phyloP scores from a whole-genome alignment of 2,797 vertebrate species.

The Danionella dracula region DNA sequence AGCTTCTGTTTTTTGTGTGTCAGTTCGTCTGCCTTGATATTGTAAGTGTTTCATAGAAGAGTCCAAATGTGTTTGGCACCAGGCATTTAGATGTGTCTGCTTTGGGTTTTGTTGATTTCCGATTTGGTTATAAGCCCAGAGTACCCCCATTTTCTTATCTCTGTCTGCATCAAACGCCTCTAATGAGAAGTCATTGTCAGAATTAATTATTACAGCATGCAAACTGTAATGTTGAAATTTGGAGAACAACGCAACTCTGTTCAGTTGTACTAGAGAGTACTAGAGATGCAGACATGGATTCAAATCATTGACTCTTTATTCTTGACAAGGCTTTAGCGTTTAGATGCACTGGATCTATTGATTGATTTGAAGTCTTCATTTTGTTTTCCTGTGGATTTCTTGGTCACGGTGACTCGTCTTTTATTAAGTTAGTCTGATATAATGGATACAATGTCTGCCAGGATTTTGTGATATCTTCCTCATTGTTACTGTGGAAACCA shows the following conservation, averaged over 20 bases:
- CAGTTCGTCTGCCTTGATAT: background rate
- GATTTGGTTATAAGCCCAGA: constrained; percentile 3
- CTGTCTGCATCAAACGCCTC: constrained; percentile 13
- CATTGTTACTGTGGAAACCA: constrained; percentile 62
- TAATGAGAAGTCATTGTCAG: constrained; percentile 25
- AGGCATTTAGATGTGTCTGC: constrained; percentile 9
- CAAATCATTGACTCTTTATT: constrained; percentile 12
- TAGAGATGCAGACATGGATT: constrained; percentile 4
- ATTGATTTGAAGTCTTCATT: constrained; percentile 13
- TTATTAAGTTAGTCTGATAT: constrained; percentile 42
- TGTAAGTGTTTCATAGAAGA: background rate
- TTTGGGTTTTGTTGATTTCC: constrained; percentile 7
- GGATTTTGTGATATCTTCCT: constrained; percentile 44
- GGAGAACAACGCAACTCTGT: constrained; percentile 24
- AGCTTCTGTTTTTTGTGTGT: background rate
- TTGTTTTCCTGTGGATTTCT: constrained; percentile 31
- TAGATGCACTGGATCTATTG: constrained; percentile 22
- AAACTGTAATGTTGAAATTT: constrained; percentile 12
- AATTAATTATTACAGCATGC: constrained; percentile 10
- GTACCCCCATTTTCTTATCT: no score
- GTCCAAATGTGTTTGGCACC: background rate
- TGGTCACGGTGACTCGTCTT: constrained; percentile 13
- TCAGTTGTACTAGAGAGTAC: constrained; percentile 12
- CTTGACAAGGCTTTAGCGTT: constrained; percentile 15
- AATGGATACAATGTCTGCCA: constrained; percentile 21